Base-by-base conservation (phyloP, 1,140 invertebrate genomes). In the Tetragonula clypearis region DNA sequence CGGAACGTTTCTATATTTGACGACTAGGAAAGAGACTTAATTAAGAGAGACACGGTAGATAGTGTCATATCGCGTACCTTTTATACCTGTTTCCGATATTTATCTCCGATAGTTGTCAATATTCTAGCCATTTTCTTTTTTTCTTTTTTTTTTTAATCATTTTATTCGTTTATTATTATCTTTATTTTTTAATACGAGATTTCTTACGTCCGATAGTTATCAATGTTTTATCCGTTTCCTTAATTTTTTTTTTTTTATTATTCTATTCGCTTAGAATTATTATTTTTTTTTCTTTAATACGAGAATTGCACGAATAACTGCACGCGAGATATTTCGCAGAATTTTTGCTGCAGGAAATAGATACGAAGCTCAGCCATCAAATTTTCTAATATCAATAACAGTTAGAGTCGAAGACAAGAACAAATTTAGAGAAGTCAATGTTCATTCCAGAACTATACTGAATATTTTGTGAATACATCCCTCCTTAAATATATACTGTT, bases 11-110 rank as follows among this genome's bases (percentile, higher is more conserved):
- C 85, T 81, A 82, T 87, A 90, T 89, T 89, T 66, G 82, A 89
- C 60, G 84, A 72, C 82, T 84, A 82, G 82, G 74, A 83, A 84
- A 73, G 78, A 84, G 86, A 55, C 65, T 83, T 90, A 85, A 91
- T 88, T 89, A 88, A 62, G 58, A 82, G 74, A 49, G 75, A 77
- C 41, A 49, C 79, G 72, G 49, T 55, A 71, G 35, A 35, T 35
- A 35, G 35, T 35, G 35, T 4, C 35, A 35, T 35, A 35, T 35
- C 35, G 77, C 80, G 19, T 69, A 78, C 66, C 74, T 89, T 85
- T 84, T 55, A 86, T 88, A 86, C 74, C 65, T 86, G 68, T 89
- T 88, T 88, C 65, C 81, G 56, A 19, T 30, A 30, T 30, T 21
- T 35, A 35, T 35, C 66, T 23, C 49, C 65, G 26, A 41, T 68